phyloP scores from a whole-genome alignment of 2,797 vertebrate genomes.

The Dermochelys coriacea region DNA sequence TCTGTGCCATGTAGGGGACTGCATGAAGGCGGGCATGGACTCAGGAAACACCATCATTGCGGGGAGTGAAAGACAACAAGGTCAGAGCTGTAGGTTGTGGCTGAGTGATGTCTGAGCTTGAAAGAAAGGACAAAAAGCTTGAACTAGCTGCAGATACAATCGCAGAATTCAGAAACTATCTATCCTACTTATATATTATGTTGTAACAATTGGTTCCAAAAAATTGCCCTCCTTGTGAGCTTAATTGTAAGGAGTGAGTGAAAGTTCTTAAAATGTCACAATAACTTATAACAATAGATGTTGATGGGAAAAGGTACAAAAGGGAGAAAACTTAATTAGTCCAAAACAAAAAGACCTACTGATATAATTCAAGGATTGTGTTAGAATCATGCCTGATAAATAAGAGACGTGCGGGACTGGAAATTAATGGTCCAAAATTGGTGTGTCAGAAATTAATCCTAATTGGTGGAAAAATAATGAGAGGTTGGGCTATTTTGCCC shows the following conservation, averaged over 20 bases:
- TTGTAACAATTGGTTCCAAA: neutral
- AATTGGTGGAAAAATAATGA: neutral
- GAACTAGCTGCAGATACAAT: neutral
- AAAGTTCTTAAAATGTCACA: no score
- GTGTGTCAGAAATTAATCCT: neutral
- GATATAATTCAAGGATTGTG: neutral
- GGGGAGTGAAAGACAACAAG: neutral
- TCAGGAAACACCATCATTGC: neutral
- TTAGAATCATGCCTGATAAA: neutral
- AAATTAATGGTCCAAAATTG: neutral
- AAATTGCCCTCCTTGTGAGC: neutral
- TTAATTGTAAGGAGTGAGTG: neutral
- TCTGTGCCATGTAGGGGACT: neutral
- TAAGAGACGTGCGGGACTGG: neutral
- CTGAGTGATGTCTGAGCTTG: neutral
- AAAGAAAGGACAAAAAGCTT: neutral
- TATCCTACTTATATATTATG: no score
- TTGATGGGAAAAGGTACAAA: neutral
- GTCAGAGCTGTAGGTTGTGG: neutral
- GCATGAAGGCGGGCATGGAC: neutral
- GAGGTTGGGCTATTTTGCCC: neutral
- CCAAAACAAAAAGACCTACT: neutral
- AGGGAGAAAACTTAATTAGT: neutral
- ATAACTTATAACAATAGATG: no score
- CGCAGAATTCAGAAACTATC: neutral